Percentiles rank a stretch among this genome's conserved stretches.
Evolutionary conservation across 2,888 invertebrate genomes (phyloP).

Genomic region (Axea sp.): DNA sequence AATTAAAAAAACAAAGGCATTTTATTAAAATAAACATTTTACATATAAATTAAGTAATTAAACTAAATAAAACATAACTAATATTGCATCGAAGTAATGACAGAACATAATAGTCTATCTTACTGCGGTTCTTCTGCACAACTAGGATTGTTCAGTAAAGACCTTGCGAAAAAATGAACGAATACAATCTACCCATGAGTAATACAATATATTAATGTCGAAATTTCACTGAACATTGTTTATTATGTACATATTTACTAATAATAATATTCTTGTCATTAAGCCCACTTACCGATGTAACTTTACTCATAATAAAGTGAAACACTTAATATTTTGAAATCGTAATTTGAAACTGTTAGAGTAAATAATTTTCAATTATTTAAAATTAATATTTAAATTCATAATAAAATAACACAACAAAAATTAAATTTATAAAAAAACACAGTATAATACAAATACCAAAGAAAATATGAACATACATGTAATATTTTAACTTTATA

Average conservation of each 20-base stretch:
- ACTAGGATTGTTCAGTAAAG: slow-evolving; percentile 18
- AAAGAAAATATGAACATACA: background rate
- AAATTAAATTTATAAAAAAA: too few species aligned
- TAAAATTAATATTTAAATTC: too few species aligned
- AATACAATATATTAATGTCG: slow-evolving; percentile 22
- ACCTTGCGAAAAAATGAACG: slow-evolving; percentile 29
- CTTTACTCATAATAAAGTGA: slow-evolving; percentile 14
- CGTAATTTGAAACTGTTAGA: background rate
- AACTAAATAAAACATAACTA: slow-evolving; percentile 38
- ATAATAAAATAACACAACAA: too few species aligned
- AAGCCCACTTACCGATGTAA: background rate
- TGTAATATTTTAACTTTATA: too few species aligned
- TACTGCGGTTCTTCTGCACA: slow-evolving; percentile 16
- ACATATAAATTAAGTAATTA: slow-evolving; percentile 11
- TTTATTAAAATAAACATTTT: background rate
- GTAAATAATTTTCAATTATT: too few species aligned
- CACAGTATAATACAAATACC: background rate
- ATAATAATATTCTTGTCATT: slow-evolving; percentile 13
- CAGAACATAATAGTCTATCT: slow-evolving; percentile 31
- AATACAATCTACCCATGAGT: slow-evolving; percentile 24
- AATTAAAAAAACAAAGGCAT: too few species aligned
- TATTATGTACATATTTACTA: slow-evolving; percentile 11
- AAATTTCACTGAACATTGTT: slow-evolving; percentile 26
- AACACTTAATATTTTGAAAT: background rate
- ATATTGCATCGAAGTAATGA: slow-evolving; percentile 9